Percentiles rank a stretch among this genome's conserved stretches.
Conservation (phyloP, 64 coral and sea anemone genomes). For the Astreopora myriophthalma region DNA sequence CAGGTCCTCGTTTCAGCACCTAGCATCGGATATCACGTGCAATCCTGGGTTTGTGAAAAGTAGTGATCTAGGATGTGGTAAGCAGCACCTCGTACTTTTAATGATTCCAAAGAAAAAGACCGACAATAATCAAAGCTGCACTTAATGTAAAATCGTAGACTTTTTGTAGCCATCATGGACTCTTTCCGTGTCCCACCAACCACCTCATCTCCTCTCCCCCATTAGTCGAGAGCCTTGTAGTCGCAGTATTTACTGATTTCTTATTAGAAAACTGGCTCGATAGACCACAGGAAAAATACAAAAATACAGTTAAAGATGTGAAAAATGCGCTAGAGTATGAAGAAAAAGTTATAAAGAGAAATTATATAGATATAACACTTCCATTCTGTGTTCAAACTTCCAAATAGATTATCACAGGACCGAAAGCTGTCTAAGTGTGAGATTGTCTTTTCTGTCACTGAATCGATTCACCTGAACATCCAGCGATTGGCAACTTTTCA, state of each 20-base stretch:
- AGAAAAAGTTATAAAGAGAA: not conserved
- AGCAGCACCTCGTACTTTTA: not conserved
- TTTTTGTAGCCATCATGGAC: not conserved
- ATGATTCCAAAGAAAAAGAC: not conserved
- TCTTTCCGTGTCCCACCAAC: not conserved
- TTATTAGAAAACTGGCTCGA: not conserved
- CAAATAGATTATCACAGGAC: not conserved
- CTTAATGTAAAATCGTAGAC: not conserved
- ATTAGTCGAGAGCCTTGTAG: not conserved
- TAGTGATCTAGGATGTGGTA: slow-evolving; percentile 33
- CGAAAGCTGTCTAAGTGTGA: not conserved
- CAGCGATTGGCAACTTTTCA: not conserved
- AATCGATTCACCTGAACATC: not conserved
- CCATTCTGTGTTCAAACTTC: not conserved
- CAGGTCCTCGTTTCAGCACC: slow-evolving; percentile 15
- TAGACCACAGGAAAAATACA: not conserved
- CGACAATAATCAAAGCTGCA: not conserved
- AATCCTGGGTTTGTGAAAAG: slow-evolving; percentile 31
- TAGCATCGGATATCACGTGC: not conserved
- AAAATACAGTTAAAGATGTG: not conserved
- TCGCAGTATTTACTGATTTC: not conserved
- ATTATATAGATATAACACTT: not conserved
- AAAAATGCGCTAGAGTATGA: not conserved
- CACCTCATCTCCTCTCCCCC: not conserved
- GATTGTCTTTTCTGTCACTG: not conserved